These are phyloP conservation scores for Ctenosaura bakeri DNA, from an alignment of 2,797 vertebrate species.

Conservation along the genomic window DNA sequence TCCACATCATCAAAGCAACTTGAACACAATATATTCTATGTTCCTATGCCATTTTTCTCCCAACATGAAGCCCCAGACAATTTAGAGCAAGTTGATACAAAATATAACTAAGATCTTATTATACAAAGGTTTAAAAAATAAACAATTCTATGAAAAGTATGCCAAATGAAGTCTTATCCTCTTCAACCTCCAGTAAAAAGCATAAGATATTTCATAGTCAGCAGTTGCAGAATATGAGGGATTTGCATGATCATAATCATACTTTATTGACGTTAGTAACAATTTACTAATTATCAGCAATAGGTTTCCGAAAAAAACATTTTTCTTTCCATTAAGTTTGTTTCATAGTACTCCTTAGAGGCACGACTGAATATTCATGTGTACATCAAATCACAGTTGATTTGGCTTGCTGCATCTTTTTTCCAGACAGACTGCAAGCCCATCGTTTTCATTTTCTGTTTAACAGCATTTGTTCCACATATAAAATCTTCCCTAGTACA, in stretches of 20 bases:
- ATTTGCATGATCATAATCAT: constrained; percentile 50
- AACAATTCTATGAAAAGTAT: background rate
- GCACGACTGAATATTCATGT: constrained; percentile 67
- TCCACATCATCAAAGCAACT: background rate
- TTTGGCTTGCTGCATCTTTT: constrained; percentile 50
- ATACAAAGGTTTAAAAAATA: no score
- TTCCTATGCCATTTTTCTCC: no score
- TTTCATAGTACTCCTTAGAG: constrained; percentile 65
- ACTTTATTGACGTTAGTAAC: constrained; percentile 60
- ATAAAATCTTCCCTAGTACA: constrained; percentile 40
- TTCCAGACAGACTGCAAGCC: constrained; percentile 23
- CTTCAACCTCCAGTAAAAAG: background rate
- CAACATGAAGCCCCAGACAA: no score
- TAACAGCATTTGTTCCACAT: constrained; percentile 54
- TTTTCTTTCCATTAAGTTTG: constrained; percentile 67
- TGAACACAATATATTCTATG: no score
- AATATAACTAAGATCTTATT: no score
- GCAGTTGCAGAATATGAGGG: constrained; percentile 26
- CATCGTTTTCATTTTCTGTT: constrained; percentile 55
- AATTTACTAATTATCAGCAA: constrained; percentile 67
- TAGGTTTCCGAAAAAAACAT: constrained; percentile 57
- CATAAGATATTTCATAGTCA: background rate
- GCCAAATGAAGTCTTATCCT: background rate
- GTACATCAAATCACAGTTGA: constrained; percentile 65
- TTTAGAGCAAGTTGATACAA: no score